Conservation (phyloP, 1,140 invertebrate genomes). For the Dysdera silvatica region DNA sequence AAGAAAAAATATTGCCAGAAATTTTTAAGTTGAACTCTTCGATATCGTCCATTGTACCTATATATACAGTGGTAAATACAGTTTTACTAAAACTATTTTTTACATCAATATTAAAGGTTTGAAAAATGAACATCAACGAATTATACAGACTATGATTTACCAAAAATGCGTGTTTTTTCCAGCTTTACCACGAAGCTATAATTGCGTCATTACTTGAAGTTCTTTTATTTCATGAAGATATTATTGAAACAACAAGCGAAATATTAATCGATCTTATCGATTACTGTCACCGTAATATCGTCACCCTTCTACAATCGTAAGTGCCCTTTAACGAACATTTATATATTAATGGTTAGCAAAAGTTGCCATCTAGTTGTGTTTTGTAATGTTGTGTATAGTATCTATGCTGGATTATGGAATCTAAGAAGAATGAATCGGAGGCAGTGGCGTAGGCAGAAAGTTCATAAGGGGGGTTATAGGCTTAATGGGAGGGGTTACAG, state of each 20-base stretch:
- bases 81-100: background rate
- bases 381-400: too few species aligned
- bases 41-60: conserved; percentile 3
- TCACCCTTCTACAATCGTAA: too few species aligned
- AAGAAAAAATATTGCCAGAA: conserved; percentile 12
- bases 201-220: conserved; percentile 12
- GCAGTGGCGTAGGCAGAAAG: too few species aligned
- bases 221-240: conserved; percentile 19
- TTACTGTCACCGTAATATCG: conserved; percentile 15
- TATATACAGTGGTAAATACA: conserved; percentile 13
- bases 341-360: too few species aligned
- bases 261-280: conserved; percentile 15
- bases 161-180: background rate
- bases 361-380: too few species aligned
- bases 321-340: too few species aligned
- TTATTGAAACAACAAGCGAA: conserved; percentile 4
- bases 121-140: background rate
- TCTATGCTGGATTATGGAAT: too few species aligned
- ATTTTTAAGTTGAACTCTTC: background rate
- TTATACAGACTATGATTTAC: background rate
- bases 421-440: too few species aligned
- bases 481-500: too few species aligned
- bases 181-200: conserved; percentile 18
- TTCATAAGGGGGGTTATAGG: too few species aligned
- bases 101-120: background rate